These are phyloP conservation scores for Drosophila kambysellisi DNA, from an alignment of 2,888 invertebrate species.

Conservation along the genomic window DNA sequence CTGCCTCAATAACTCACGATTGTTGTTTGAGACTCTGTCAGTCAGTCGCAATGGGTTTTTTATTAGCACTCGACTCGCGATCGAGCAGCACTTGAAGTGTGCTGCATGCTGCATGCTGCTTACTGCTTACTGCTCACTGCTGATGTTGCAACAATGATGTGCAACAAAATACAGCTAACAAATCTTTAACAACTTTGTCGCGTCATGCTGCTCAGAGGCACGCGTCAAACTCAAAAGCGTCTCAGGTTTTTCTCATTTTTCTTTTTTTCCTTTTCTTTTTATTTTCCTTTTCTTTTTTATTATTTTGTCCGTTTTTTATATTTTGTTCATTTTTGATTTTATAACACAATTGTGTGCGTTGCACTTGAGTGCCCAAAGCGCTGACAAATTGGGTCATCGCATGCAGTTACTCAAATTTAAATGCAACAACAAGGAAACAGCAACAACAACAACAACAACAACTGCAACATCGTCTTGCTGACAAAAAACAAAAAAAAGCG, in stretches of 20 bases:
- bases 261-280: neutral
- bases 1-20: conserved; percentile 77
- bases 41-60: conserved; percentile 71
- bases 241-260: conserved; percentile 39
- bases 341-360: conserved; percentile 45
- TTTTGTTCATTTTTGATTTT: conserved; percentile 26
- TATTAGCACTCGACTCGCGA: conserved; percentile 76
- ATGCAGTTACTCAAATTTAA: conserved; percentile 44
- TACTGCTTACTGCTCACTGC: conserved; percentile 12
- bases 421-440: conserved; percentile 23
- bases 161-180: conserved; percentile 61
- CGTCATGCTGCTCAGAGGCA: conserved; percentile 66
- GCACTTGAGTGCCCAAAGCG: conserved; percentile 33
- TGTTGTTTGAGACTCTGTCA: conserved; percentile 78
- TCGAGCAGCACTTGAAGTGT: conserved; percentile 58
- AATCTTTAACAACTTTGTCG: conserved; percentile 53
- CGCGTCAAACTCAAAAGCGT: conserved; percentile 67
- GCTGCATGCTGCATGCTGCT: conserved; percentile 16
- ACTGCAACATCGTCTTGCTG: conserved; percentile 28
- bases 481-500: conserved; percentile 25
- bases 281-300: neutral
- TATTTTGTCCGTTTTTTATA: neutral
- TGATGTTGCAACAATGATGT: conserved; percentile 81
- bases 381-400: conserved; percentile 58
- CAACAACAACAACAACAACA: conserved; percentile 15